Base-by-base conservation (phyloP, 2,888 invertebrate species). In the Cybosia mesomella region DNA sequence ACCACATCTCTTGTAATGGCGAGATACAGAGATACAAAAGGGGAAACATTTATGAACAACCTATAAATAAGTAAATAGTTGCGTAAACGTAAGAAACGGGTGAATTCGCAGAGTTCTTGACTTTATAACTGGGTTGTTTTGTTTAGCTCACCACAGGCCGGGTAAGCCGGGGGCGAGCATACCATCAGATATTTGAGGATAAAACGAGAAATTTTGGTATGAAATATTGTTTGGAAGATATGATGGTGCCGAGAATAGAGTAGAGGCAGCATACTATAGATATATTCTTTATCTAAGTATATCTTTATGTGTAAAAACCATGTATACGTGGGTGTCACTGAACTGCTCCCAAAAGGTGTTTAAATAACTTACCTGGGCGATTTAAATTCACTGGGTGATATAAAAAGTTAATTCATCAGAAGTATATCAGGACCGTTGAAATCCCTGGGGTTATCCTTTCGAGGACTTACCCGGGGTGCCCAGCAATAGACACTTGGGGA, bases 21-120 rank as follows among this genome's bases (percentile, higher is more conserved):
- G 43, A 43, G 7, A 49, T 49, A n/a, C 36, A 65, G 61, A 65
- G 67, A 68, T 63, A 68, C 71, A 68, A 66, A 68, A 59, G 65
- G 32, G 34, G 53, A n/a, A 64, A 70, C 65, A 64, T 65, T 70
- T 55, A 70, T 69, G 61, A 75, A 77, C 76, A 76, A 73, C 72
- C 75, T 75, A 81, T 84, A 84, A 83, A 84, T 85, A 84, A 79
- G 75, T 74, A 66, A 78, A 83, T 82, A 83, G 82, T 84, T 84
- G 63, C 74, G 79, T 81, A 80, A 79, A 73, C 75, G 73, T 81
- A 78, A 79, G 80, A 81, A 81, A 73, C 78, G 72, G 70, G 70
- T 61, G 73, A 78, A 81, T 77, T 70, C 73, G 68, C 61, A 0
- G 71, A 77, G 77, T 74, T 73, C 74, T 78, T 75, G 71, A 79